phyloP scores from a whole-genome alignment of 2,113 vertebrate genomes.

The Cygnus buccinator region DNA sequence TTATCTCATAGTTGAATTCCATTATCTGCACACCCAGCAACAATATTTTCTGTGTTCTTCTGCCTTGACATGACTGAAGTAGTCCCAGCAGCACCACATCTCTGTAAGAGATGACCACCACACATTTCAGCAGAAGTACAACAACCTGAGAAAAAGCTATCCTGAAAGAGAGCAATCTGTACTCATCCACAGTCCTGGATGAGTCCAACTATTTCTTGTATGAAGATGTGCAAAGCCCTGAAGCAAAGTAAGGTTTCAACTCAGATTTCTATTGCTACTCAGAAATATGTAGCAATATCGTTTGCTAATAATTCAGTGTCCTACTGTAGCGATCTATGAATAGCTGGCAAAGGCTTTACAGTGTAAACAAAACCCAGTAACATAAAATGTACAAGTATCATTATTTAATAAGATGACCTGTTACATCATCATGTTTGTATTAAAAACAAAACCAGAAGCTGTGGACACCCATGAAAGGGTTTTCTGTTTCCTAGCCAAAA shows the following conservation, averaged over 20 bases:
- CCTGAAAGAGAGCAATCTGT: neutral
- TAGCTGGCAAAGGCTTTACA: neutral
- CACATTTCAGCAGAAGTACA: neutral
- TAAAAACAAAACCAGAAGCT: conserved; percentile 52
- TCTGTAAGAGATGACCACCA: neutral
- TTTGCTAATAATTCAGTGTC: neutral
- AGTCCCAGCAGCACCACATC: neutral
- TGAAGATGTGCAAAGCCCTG: neutral
- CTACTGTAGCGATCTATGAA: neutral
- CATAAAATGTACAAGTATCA: neutral
- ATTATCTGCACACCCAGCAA: neutral
- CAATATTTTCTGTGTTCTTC: neutral
- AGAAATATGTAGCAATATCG: neutral
- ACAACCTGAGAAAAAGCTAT: neutral
- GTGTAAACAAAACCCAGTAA: neutral
- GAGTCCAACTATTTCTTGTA: neutral
- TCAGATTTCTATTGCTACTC: neutral
- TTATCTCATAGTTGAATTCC: neutral
- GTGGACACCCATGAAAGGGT: neutral
- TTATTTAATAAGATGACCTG: conserved; percentile 17
- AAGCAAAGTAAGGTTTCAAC: neutral
- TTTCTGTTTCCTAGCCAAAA: conserved; percentile 55
- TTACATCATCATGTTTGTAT: conserved; percentile 53
- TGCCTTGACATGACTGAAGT: neutral
- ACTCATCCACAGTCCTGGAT: neutral